These are phyloP conservation scores for Spilosoma lubricipeda DNA, from an alignment of 2,888 invertebrate species.

Conservation along the genomic window DNA sequence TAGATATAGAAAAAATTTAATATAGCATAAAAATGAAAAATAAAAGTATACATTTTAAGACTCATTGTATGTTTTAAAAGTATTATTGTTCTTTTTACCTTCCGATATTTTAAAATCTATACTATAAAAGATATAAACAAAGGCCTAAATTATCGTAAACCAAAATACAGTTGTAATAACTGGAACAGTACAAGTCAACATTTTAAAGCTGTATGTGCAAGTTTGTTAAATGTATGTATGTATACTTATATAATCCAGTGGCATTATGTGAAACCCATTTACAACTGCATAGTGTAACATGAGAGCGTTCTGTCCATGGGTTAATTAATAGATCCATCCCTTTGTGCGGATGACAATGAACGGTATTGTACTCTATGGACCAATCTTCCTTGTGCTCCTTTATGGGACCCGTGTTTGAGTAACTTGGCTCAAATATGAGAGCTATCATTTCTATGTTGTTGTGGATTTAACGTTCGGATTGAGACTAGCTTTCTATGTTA, in stretches of 20 bases:
- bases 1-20: no score
- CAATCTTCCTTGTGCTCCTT: conserved; percentile 55
- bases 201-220: neutral
- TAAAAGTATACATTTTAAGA: no score
- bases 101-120: neutral
- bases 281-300: conserved; percentile 48
- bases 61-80: neutral
- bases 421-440: conserved; percentile 39
- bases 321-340: conserved; percentile 72
- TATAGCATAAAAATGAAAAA: no score
- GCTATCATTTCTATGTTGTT: neutral
- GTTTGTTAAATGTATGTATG: neutral
- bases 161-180: neutral
- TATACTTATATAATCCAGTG: neutral
- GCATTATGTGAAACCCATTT: conserved; percentile 18
- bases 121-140: neutral
- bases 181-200: neutral
- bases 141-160: neutral
- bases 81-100: neutral
- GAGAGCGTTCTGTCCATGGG: conserved; percentile 61
- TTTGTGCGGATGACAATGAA: conserved; percentile 66
- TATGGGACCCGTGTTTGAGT: conserved; percentile 41
- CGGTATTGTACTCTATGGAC: conserved; percentile 62
- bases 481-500: neutral
- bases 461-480: neutral